Evolutionary conservation across 1,140 invertebrate genomes (phyloP).

Genomic region (Mizuhopecten yessoensis): DNA sequence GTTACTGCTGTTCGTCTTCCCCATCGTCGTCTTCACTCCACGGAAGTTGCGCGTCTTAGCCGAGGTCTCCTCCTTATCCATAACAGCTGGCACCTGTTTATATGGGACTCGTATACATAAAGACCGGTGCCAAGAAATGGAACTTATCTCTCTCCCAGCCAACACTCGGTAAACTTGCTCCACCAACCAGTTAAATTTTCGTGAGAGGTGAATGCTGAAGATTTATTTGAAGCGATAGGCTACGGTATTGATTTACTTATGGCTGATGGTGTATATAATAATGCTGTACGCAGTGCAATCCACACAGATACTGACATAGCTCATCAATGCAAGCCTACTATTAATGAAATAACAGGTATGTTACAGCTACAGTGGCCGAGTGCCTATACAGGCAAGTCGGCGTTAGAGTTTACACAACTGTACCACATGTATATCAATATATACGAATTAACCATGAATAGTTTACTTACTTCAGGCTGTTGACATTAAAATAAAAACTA

Average conservation of each 20-base stretch:
- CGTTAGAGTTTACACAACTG: background rate
- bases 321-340: background rate
- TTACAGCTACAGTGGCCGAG: background rate
- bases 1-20: conserved; percentile 41
- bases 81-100: conserved; percentile 23
- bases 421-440: background rate
- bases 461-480: too few relatives aligned
- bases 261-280: background rate
- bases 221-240: background rate
- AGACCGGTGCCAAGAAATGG: conserved; percentile 7
- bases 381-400: background rate
- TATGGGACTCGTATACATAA: conserved; percentile 34
- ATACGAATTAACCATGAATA: too few relatives aligned
- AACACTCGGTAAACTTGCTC: background rate
- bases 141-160: background rate
- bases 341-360: background rate
- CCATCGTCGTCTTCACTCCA: conserved; percentile 8
- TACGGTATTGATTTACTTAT: background rate
- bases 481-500: background rate
- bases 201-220: conserved; percentile 10
- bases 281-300: conserved; percentile 4
- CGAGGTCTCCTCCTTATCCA: conserved; percentile 6
- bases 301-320: conserved; percentile 24
- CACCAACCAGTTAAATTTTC: background rate
- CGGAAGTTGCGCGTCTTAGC: conserved; percentile 18